Base-by-base conservation (phyloP, 2,888 invertebrate species). In the Xestobium rufovillosum region DNA sequence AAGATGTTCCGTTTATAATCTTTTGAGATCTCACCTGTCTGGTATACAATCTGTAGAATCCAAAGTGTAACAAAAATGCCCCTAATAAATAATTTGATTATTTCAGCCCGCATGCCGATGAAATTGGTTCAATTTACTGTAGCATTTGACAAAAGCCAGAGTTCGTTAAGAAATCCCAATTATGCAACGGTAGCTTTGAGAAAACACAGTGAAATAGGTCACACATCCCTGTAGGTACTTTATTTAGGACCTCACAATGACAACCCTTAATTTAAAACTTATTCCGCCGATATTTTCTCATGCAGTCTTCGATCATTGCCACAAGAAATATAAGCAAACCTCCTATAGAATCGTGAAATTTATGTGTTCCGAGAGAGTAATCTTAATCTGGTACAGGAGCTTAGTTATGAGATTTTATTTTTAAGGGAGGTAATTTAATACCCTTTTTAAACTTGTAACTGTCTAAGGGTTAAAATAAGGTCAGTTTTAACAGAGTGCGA, bases 221-320 rank as follows among this genome's bases (percentile, higher is more conserved):
- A 56, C 59, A 57, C 54, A 58, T 53, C 55, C 53, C 55, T 36
- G 42, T 46, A 44, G 47, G 48, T 47, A 47, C 46, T 48, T 57
- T 54, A 50, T 52, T 53, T 53, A 49, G 42, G 48, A 43, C 45
- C 50, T 43, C 50, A 61, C 61, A 61, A 62, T 58, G 61, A 61
- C 61, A 61, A 60, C 63, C 63, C 63, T 64, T 62, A 61, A 65
- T 63, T 63, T 61, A 56, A 60, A 61, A 58, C 59, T 57, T 56
- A 61, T 62, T 59, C 56, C 56, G 56, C 59, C 61, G 60, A 63
- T 60, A 63, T 63, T 64, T 65, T 65, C 63, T 63, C 64, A 64
- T 56, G 61, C 50, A 42, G 45, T 47, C 47, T 44, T 38, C 44
- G 33, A 41, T 19, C 23, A 6, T n/a, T 8, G 6, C 23, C n/a